Evolutionary conservation across 1,140 invertebrate species (phyloP).

Genomic region (Gerris buenoi): DNA sequence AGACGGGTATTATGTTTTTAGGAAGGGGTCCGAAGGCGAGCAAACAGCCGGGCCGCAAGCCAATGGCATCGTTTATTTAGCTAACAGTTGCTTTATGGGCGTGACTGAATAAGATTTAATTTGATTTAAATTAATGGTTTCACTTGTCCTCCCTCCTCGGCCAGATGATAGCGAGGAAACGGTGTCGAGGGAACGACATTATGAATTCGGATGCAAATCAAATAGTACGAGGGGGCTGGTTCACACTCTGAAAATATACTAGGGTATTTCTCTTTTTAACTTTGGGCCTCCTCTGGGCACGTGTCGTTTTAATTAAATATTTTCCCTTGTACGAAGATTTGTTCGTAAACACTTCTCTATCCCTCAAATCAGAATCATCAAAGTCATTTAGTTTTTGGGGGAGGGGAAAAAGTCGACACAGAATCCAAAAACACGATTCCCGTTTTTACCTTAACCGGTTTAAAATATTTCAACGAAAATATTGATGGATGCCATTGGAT

Average conservation of each 20-base stretch:
- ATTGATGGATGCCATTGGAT: no score
- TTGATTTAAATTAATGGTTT: background rate
- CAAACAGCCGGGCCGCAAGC: background rate
- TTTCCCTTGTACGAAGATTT: no score
- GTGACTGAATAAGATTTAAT: background rate
- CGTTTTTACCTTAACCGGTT: no score
- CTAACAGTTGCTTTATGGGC: conserved; percentile 3
- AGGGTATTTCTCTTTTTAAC: background rate
- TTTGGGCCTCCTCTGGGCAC: background rate
- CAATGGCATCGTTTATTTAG: background rate
- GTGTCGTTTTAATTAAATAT: conserved; percentile 1
- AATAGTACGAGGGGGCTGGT: background rate
- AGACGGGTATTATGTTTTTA: background rate
- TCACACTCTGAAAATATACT: no score
- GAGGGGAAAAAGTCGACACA: no score
- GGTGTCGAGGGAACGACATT: background rate
- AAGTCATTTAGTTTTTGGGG: no score
- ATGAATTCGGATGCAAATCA: background rate
- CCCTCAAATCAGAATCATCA: no score
- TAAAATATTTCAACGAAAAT: no score
- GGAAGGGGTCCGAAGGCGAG: background rate
- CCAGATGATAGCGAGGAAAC: background rate
- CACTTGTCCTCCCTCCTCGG: background rate
- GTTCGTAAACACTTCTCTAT: no score
- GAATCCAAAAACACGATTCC: no score